Percentiles rank a stretch among this genome's conserved stretches.
phyloP scores from a whole-genome alignment of 1,140 invertebrate species.

The Aphaenogaster floridana region DNA sequence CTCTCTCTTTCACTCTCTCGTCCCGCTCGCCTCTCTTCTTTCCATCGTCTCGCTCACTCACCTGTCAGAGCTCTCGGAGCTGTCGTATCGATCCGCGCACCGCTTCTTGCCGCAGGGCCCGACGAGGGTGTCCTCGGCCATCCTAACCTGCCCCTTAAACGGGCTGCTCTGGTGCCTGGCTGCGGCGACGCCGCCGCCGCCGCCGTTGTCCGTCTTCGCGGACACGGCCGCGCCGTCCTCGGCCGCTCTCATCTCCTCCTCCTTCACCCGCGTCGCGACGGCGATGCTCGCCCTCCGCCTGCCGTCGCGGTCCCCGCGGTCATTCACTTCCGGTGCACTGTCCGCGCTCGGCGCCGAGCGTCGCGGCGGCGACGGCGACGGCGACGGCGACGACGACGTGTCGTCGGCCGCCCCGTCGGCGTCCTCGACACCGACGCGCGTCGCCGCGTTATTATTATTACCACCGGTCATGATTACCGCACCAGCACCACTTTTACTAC shows the following conservation, averaged over 20 bases:
- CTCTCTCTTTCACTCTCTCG: slow-evolving; percentile 34
- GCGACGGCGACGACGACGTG: slow-evolving; percentile 1
- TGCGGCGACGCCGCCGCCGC: slow-evolving; percentile 59
- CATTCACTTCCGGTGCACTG: slow-evolving; percentile 61
- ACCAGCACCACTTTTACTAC: slow-evolving; percentile 57
- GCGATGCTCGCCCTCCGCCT: background rate
- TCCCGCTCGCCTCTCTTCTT: slow-evolving; percentile 17
- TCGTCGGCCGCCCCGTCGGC: slow-evolving; percentile 51
- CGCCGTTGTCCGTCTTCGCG: slow-evolving; percentile 38
- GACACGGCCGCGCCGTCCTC: slow-evolving; percentile 34
- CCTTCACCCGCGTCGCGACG: background rate
- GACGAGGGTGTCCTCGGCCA: slow-evolving; percentile 79
- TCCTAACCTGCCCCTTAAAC: slow-evolving; percentile 82
- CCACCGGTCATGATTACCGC: slow-evolving; percentile 58
- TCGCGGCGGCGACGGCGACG: slow-evolving; percentile 39
- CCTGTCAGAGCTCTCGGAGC: slow-evolving; percentile 96
- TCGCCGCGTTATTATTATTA: slow-evolving; percentile 43
- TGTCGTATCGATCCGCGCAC: slow-evolving; percentile 95
- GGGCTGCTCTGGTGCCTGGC: slow-evolving; percentile 75
- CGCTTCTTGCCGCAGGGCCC: slow-evolving; percentile 91
- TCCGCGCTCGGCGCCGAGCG: slow-evolving; percentile 44
- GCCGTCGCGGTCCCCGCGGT: slow-evolving; percentile 45
- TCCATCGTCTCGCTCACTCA: slow-evolving; percentile 84
- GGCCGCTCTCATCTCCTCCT: background rate
- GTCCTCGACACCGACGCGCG: slow-evolving; percentile 65